These are phyloP conservation scores for Numida meleagris DNA, from an alignment of 2,113 vertebrate genomes.

Conservation along the genomic window DNA sequence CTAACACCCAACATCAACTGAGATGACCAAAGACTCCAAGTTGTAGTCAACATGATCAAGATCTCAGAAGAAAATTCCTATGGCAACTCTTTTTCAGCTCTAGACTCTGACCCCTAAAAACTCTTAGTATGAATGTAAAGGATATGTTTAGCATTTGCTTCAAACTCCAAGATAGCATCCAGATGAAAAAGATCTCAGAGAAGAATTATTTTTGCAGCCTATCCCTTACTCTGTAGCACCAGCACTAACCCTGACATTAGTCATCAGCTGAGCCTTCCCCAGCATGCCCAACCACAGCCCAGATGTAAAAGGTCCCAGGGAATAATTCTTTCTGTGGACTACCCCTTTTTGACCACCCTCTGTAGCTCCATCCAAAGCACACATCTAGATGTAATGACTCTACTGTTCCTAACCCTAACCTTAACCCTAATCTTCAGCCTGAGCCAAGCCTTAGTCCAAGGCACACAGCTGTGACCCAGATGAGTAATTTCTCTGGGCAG, in stretches of 20 bases:
- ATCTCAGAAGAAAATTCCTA: not conserved
- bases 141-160: not conserved
- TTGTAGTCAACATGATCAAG: not conserved
- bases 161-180: not conserved
- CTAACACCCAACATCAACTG: not conserved
- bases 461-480: not conserved
- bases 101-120: not conserved
- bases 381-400: not conserved
- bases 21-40: not conserved
- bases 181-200: not conserved
- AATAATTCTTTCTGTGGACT: not conserved
- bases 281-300: not conserved
- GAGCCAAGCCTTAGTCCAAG: not conserved
- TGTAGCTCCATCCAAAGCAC: not conserved
- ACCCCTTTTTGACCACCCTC: not conserved
- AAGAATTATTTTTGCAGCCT: not conserved
- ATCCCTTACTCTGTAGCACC: not conserved
- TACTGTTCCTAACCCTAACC: not conserved
- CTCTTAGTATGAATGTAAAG: not conserved
- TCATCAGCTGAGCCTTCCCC: not conserved
- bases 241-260: not conserved
- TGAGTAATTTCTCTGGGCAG: not conserved
- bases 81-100: not conserved
- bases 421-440: not conserved
- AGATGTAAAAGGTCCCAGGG: not conserved